Evolutionary conservation across 2,797 vertebrate species (phyloP).

Genomic region (Kryptolebias ocellatus): DNA sequence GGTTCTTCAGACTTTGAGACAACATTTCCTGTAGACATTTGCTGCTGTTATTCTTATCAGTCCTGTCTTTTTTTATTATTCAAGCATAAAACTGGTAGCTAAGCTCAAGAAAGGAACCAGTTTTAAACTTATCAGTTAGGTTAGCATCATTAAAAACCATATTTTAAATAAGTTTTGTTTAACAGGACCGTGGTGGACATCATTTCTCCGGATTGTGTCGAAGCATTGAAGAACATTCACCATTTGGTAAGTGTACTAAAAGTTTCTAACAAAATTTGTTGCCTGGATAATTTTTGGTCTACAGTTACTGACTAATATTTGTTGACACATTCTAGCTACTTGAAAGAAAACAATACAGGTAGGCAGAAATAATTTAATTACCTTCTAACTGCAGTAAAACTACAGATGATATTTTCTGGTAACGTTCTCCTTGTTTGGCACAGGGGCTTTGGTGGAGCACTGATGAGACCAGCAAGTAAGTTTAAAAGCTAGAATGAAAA

Average conservation of each 20-base stretch:
- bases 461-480: constrained; percentile 94
- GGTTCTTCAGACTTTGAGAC: no score
- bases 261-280: no score
- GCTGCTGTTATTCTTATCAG: no score
- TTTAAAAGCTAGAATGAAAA: constrained; percentile 13
- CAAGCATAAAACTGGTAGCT: background rate
- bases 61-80: background rate
- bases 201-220: constrained; percentile 81
- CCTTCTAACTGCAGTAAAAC: rapidly evolving
- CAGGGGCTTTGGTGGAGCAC: constrained; percentile 93
- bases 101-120: background rate
- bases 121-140: background rate
- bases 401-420: background rate
- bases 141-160: background rate
- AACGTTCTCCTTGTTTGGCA: constrained; percentile 9
- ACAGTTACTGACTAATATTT: constrained; percentile 21
- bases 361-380: constrained; percentile 20
- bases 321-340: constrained; percentile 78
- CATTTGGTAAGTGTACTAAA: constrained; percentile 80
- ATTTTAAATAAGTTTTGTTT: constrained; percentile 13
- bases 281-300: background rate
- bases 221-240: constrained; percentile 89
- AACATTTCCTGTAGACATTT: no score
- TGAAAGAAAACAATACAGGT: constrained; percentile 92
- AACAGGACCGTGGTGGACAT: constrained; percentile 81